Evolutionary conservation across 2,113 vertebrate species (phyloP), one percentile per base, ranked within the genome.

Genomic region (Pyxicephalus adspersus): DNA sequence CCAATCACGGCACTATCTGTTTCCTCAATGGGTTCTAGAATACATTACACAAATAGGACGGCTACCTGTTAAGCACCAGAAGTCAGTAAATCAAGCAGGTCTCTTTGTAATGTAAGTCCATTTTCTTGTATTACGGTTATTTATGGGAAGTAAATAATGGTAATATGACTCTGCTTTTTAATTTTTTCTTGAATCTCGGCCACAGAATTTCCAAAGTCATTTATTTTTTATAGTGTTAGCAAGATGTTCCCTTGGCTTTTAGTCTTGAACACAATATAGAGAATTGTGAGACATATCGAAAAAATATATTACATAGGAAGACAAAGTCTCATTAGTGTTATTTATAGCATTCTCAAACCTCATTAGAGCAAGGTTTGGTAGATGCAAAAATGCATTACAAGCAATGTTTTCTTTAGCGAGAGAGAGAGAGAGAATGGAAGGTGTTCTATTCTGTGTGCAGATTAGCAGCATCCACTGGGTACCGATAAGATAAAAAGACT

Each of bases 241-340:
- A 91, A 45, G 87, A 88, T 85, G 82, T 91, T 92, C 90, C 84
- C 0, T 25, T 83, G 87, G 89, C 87, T 90, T 89, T 92, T 93
- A 88, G 88, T 91, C 93, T 94, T 91, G 91, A 82, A 84, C 17
- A 85, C 89, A 90, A 90, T 75, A 75, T 85, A 83, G 89, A 91
- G 90, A 93, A 94, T 92, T 90, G 92, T 87, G 92, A 91, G 90
- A 89, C 91, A 54, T 93, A 93, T 93, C 93, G 91, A 92, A 86
- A 87, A 90, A 93, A 93, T 94, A 91, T 90, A 94, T 93, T 93
- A 92, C 89, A 86, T 83, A 83, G 86, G 86, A 90, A 91, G 92
- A 91, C 90, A 90, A 91, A 92, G 90, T 90, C 93, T 94, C 92
- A 92, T 94, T 93, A 94, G 89, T 86, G 91, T 94, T 94, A 94